Evolutionary conservation across 2,113 vertebrate genomes (phyloP), one percentile per base, ranked within the genome.

Genomic region (Aptenodytes forsteri): DNA sequence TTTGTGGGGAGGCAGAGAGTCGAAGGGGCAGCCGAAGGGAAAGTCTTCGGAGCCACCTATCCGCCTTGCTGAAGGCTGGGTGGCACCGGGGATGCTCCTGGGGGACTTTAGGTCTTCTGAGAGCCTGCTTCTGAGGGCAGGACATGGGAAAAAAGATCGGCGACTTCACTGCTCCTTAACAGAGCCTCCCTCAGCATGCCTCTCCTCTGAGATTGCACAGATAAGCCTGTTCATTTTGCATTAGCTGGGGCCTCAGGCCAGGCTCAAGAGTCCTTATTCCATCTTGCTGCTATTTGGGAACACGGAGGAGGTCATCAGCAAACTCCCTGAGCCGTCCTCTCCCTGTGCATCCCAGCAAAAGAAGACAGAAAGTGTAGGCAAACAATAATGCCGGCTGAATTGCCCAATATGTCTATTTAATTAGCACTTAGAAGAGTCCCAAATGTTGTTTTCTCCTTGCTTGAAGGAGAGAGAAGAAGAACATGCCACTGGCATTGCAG

Each of bases 331-430:
- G 65, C 8, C 34, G 20, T 85, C 13, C 70, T 82, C 49, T 95
- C 44, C 65, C 55, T 62, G 3, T 50, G 32, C 23, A 83, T 58
- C 42, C 55, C 62, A 93, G 47, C 13, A 87, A 69, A 94, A 83
- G 58, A 77, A 62, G 36, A 90, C 27, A 69, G 49, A 85, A 40
- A 59, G 9, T 46, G 7, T 10, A 91, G 49, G 52, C 49, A 95
- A 97, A 95, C 66, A 93, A 40, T 70, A 94, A 83, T 9, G 10
- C 59, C 1, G 2, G 11, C 49, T 80, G 75, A 96, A 97, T 83
- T 89, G 73, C 20, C 49, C 67, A 70, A 77, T 89, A 83, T 14
- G 20, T 87, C 93, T 95, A 59, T 77, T 93, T 93, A 97, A 96
- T 83, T 90, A 96, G 40, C 91, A 91, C 66, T 94, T 80, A 64